Percentiles rank a stretch among this genome's conserved stretches.
phyloP scores from a whole-genome alignment of 2,888 invertebrate species.

The Onthophagus sagittarius region DNA sequence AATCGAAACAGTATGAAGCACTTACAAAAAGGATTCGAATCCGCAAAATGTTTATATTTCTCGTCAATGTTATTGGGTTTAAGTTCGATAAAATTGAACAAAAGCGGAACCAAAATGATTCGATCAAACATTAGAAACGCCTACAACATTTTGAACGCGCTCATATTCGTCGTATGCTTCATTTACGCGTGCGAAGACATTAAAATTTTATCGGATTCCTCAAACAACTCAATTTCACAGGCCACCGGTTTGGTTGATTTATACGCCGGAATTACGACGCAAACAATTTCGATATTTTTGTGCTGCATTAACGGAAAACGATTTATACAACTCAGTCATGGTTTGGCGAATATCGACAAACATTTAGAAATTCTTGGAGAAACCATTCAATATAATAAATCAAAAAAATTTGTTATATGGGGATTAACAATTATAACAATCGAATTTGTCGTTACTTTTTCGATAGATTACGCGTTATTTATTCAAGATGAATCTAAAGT shows the following conservation, averaged over 20 bases:
- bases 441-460: conserved; percentile 21
- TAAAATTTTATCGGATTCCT: not conserved
- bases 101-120: conserved; percentile 1
- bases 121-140: conserved; percentile 16
- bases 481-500: conserved; percentile 20
- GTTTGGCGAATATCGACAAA: conserved; percentile 12
- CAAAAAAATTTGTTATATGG: conserved; percentile 9
- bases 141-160: conserved; percentile 15
- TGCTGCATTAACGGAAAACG: conserved; percentile 18
- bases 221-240: conserved; percentile 20
- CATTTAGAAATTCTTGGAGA: conserved; percentile 11
- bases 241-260: conserved; percentile 26
- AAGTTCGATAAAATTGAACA: conserved; percentile 19
- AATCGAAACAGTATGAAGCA: conserved; percentile 10
- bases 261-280: conserved; percentile 21
- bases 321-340: conserved; percentile 14
- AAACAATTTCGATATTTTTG: conserved; percentile 20
- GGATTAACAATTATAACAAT: conserved; percentile 13
- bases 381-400: not conserved
- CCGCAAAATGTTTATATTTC: conserved; percentile 19
- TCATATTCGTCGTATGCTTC: conserved; percentile 18
- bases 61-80: conserved; percentile 18
- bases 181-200: conserved; percentile 13
- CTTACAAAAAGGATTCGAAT: conserved; percentile 17
- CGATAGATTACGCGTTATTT: conserved; percentile 22